Base-by-base conservation (phyloP, 2,113 vertebrate species). In the Columba janthina region DNA sequence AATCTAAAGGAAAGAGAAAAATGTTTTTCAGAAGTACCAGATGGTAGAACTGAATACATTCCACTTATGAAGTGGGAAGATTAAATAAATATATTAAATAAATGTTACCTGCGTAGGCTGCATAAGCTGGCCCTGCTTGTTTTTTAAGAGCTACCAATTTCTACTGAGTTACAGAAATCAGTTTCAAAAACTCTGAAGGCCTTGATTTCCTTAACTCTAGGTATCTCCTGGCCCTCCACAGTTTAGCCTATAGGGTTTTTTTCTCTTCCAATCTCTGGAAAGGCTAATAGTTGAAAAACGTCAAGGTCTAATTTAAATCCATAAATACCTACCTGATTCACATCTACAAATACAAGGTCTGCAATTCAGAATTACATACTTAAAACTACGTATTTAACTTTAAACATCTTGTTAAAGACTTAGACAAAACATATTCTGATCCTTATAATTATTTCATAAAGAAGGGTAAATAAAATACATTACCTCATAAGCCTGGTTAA, bases 401-500 rank as follows among this genome's bases (percentile, higher is more conserved):
- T 31, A 79, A 89, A 85, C 17, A 60, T 61, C 53, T 61, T 8
- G 1, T 89, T 93, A 71, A 76, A 69, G 56, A 74, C 54, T 57
- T 53, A 89, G n/a, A 9, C 80, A 89, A 85, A 86, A 79, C 70
- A 88, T 40, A 89, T 65, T 81, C 31, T 22, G 90, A 78, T 26
- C 34, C 38, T 91, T 78, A 48, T 34, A 88, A 94, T 85, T 90
- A 69, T 72, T 92, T 86, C 19, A 56, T 50, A 64, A 83, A 56
- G 62, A 94, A n/a, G 2, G 2, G 22, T 77, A 95, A 93, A 76
- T 86, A 94, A 95, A 75, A 91, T 69, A 79, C 13, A 89, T 92
- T 98, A 99, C 99, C 99, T 99, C 95, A 98, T 98, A n/a, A 99
- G 97, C 89, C 99, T 98, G 91, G 98, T 99, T 85, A 99, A 98